Evolutionary conservation across 1,140 invertebrate genomes (phyloP).

Genomic region (Drosophila auraria): DNA sequence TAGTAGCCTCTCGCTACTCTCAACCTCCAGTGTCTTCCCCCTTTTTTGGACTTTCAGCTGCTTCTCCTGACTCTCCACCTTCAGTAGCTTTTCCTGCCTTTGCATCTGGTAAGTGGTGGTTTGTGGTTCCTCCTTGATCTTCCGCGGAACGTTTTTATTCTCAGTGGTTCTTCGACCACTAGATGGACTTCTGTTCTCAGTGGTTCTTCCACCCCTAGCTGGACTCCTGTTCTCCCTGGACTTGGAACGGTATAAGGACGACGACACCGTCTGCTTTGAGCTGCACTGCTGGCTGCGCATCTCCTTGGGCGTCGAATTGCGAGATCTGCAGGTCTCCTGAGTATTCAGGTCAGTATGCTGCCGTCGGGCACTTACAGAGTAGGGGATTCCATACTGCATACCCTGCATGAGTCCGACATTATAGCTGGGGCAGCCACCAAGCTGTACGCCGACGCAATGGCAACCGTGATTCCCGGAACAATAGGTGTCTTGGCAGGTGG

Average conservation of each 20-base stretch:
- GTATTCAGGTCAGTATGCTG: constrained; percentile 47
- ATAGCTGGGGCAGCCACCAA: too few species aligned
- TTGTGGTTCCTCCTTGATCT: not conserved
- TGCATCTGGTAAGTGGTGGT: not conserved
- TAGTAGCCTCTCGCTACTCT: not conserved
- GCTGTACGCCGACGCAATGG: not conserved
- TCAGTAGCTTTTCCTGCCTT: not conserved
- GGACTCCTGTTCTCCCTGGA: not conserved
- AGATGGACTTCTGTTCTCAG: not conserved
- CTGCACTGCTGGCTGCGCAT: not conserved
- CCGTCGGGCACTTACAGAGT: not conserved
- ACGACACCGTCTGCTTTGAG: not conserved
- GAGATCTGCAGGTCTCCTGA: constrained; percentile 8
- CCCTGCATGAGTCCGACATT: not conserved
- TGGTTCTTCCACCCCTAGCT: too few species aligned
- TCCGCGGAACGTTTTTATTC: not conserved
- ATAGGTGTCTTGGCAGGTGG: not conserved
- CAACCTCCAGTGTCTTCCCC: too few species aligned
- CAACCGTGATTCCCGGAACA: not conserved
- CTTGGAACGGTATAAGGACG: not conserved
- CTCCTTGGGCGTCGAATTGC: not conserved
- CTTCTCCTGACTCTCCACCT: not conserved
- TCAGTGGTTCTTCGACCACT: too few species aligned
- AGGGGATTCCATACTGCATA: constrained; percentile 1
- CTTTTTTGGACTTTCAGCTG: not conserved